A percentile compares a stretch with the other conserved stretches of the same genome.
These are phyloP conservation scores for Campylomormyrus numenius DNA, from an alignment of 2,113 vertebrate genomes.

Conservation along the genomic window DNA sequence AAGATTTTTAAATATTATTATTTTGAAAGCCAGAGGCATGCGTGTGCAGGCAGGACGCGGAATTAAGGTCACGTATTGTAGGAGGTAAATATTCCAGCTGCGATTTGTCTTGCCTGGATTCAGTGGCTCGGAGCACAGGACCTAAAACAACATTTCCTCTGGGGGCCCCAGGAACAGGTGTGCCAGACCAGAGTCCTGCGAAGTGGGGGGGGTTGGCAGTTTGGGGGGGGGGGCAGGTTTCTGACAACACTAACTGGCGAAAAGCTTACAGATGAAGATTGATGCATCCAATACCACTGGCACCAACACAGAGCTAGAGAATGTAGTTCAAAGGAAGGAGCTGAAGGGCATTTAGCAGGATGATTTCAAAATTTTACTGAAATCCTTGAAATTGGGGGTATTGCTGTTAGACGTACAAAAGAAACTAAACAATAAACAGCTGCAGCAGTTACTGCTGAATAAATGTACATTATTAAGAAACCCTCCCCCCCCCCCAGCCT, in stretches of 20 bases:
- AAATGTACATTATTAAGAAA: not conserved
- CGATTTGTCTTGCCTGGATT: constrained; percentile 30
- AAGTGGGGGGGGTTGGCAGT: not conserved
- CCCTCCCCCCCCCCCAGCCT: not conserved
- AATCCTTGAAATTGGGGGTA: not conserved
- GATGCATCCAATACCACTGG: not conserved
- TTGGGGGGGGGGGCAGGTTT: not conserved
- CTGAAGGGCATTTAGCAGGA: not conserved
- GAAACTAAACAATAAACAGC: not conserved
- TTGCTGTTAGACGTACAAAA: not conserved
- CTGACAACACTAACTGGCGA: not conserved
- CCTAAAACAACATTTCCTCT: constrained; percentile 3
- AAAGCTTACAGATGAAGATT: not conserved
- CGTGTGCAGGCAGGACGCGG: constrained; percentile 28
- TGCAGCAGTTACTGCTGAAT: not conserved
- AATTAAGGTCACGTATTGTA: constrained; percentile 24
- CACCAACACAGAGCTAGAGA: not conserved
- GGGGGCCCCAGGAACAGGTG: constrained; percentile 17
- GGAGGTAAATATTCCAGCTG: constrained; percentile 32
- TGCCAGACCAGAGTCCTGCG: not conserved
- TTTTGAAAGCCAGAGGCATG: constrained; percentile 20
- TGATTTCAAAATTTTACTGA: not conserved
- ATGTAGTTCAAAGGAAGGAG: not conserved
- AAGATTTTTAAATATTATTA: constrained; percentile 28
- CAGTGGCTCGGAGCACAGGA: constrained; percentile 20